Evolutionary conservation across 2,888 invertebrate genomes (phyloP).

Genomic region (Standfussiana lucernea): DNA sequence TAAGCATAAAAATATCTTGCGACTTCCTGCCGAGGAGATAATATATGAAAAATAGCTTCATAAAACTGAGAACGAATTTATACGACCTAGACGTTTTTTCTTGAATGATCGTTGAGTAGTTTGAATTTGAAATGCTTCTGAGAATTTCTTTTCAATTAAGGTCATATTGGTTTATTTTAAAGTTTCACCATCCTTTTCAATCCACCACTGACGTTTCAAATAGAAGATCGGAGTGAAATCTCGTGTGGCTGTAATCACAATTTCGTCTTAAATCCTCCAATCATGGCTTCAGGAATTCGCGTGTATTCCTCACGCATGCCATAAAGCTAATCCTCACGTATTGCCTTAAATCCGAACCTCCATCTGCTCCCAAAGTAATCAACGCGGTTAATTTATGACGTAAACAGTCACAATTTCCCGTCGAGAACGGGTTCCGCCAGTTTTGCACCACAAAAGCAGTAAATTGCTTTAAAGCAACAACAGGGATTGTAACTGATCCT

Average conservation of each 20-base stretch:
- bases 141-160: slow-evolving; percentile 30
- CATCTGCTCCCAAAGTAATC: slow-evolving; percentile 71
- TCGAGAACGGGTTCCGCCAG: slow-evolving; percentile 60
- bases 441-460: slow-evolving; percentile 72
- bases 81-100: slow-evolving; percentile 46
- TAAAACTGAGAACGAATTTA: slow-evolving; percentile 43
- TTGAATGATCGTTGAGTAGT: slow-evolving; percentile 8
- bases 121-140: slow-evolving; percentile 17
- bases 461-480: slow-evolving; percentile 69
- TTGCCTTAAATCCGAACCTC: slow-evolving; percentile 65
- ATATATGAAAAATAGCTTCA: slow-evolving; percentile 61
- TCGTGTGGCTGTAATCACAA: neutral
- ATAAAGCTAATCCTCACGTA: slow-evolving; percentile 58
- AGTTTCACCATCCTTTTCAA: neutral
- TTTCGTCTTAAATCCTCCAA: neutral
- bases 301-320: slow-evolving; percentile 9
- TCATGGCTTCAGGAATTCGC: neutral
- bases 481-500: slow-evolving; percentile 40
- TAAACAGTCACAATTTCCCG: slow-evolving; percentile 71
- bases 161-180: neutral
- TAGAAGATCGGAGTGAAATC: neutral
- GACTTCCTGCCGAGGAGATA: slow-evolving; percentile 61
- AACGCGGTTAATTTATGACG: slow-evolving; percentile 75
- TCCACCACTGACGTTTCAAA: neutral
- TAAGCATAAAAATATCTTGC: slow-evolving; percentile 76